Percentiles rank a stretch among this genome's conserved stretches.
These are phyloP conservation scores for Drosophila chauvacae DNA, from an alignment of 1,140 invertebrate species.

Conservation along the genomic window DNA sequence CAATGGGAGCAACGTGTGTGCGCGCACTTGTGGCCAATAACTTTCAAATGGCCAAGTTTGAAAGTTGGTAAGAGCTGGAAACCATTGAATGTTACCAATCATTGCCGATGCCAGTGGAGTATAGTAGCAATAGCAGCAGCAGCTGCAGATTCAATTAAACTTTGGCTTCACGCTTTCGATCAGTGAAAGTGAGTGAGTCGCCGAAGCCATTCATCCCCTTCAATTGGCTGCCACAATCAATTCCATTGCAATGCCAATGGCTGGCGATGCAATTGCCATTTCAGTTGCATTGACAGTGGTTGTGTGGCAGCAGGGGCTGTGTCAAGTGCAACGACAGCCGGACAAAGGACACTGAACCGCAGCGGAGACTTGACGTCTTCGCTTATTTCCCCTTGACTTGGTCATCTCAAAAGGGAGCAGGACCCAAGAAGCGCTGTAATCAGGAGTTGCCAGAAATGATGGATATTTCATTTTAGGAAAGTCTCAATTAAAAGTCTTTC, in stretches of 20 bases:
- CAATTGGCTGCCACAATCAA: conserved; percentile 48
- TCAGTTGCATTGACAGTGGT: conserved; percentile 31
- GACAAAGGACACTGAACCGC: conserved; percentile 63
- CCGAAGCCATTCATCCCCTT: conserved; percentile 27
- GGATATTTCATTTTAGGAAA: neutral
- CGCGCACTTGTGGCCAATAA: conserved; percentile 67
- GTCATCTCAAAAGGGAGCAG: neutral
- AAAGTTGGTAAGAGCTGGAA: conserved; percentile 64
- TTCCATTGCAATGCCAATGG: conserved; percentile 43
- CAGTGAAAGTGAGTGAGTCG: conserved; percentile 68
- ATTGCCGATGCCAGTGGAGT: conserved; percentile 44
- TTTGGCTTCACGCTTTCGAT: conserved; percentile 78
- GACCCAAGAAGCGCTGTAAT: neutral
- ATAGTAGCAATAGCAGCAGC: conserved; percentile 5
- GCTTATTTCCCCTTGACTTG: conserved; percentile 20
- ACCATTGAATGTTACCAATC: conserved; percentile 73
- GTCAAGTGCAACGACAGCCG: conserved; percentile 63
- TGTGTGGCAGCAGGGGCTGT: conserved; percentile 60
- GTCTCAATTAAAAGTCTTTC: neutral
- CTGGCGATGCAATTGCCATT: conserved; percentile 30
- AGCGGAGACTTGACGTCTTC: conserved; percentile 17
- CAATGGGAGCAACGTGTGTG: conserved; percentile 25
- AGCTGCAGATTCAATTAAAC: conserved; percentile 76
- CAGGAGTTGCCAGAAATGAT: neutral
- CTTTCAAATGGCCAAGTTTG: conserved; percentile 78